Evolutionary conservation across 2,888 invertebrate species (phyloP).

Genomic region (Lasioglossum calceatum): DNA sequence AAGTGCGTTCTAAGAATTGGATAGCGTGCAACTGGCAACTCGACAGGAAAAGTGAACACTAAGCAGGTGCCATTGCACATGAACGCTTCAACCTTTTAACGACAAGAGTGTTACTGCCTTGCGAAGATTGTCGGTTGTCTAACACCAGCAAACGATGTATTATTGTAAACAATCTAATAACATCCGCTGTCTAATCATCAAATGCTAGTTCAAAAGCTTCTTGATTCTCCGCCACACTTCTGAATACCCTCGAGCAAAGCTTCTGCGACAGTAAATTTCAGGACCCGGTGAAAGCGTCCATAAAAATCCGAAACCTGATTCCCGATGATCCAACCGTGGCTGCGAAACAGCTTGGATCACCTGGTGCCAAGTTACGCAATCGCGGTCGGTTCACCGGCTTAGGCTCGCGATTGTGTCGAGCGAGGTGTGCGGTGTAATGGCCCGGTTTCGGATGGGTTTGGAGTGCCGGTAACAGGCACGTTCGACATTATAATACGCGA

Average conservation of each 20-base stretch:
- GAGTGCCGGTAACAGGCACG: slow-evolving; percentile 42
- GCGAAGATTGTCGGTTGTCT: not conserved
- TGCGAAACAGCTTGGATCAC: not conserved
- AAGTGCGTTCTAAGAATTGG: not conserved
- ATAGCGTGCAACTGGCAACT: not conserved
- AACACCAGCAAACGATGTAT: not conserved
- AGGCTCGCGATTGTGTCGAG: not conserved
- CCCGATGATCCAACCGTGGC: not conserved
- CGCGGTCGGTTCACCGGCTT: slow-evolving; percentile 8
- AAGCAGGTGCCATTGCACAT: not conserved
- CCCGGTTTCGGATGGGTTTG: slow-evolving; percentile 4
- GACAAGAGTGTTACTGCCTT: not conserved
- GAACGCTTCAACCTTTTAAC: not conserved
- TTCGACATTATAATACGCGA: slow-evolving; percentile 60
- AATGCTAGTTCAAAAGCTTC: not conserved
- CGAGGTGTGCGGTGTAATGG: slow-evolving; percentile 32
- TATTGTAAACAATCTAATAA: not conserved
- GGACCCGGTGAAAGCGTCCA: not conserved
- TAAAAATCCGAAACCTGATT: not conserved
- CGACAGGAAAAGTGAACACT: not conserved
- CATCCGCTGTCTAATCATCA: not conserved
- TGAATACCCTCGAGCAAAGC: not conserved
- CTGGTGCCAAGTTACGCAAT: slow-evolving; percentile 37
- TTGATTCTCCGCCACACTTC: not conserved
- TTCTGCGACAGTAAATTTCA: not conserved